Evolutionary conservation across 2,797 vertebrate genomes (phyloP).

Genomic region (Pseudochirops corinnae): DNA sequence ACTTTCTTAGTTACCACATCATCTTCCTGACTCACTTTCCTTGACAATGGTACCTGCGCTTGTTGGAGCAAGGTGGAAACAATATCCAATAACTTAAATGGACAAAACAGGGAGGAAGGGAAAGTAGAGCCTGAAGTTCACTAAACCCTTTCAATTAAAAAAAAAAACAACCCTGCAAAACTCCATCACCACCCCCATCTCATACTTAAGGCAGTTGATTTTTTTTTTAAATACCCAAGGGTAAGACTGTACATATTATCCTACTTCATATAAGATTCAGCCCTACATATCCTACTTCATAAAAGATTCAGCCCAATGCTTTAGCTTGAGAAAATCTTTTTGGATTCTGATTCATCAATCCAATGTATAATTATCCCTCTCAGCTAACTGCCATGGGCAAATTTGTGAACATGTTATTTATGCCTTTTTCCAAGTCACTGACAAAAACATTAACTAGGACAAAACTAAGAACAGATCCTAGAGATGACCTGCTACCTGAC

Average conservation of each 20-base stretch:
- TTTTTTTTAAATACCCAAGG: not conserved
- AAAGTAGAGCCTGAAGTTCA: not conserved
- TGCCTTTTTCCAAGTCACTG: not conserved
- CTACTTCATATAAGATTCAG: not conserved
- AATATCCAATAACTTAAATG: not conserved
- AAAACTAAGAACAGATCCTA: not conserved
- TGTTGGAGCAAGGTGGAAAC: not conserved
- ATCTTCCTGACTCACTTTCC: not conserved
- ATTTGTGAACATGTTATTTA: not conserved
- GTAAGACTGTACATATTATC: not conserved
- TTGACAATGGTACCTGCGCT: not conserved
- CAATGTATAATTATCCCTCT: not conserved
- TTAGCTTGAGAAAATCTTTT: not conserved
- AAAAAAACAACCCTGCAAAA: not conserved
- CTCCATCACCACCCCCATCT: not conserved
- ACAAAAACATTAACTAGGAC: not conserved
- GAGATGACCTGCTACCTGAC: not conserved
- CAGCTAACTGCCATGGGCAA: not conserved
- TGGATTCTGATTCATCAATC: not conserved
- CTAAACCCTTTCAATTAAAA: not conserved
- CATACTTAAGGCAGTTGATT: not conserved
- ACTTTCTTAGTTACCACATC: not conserved
- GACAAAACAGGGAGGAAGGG: not conserved
- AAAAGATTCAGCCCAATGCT: not conserved
- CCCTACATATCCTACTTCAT: not conserved